Base-by-base conservation (phyloP, 2,113 vertebrate genomes). In the Tylochromis polylepis region DNA sequence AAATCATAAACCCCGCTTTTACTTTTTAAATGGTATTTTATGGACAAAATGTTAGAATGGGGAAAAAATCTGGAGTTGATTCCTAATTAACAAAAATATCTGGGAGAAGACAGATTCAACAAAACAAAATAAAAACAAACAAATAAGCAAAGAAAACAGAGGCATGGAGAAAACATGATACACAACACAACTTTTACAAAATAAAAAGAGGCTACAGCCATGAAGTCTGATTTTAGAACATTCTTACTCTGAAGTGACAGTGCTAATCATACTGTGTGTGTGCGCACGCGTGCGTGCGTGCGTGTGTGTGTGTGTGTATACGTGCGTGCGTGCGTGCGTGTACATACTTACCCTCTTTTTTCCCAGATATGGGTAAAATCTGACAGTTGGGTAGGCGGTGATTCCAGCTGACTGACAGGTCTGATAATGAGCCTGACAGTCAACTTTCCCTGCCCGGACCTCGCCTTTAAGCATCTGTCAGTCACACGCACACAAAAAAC, bases 371-470 rank as follows among this genome's bases (percentile, higher is more conserved):
- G 96, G 96, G 88, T 98, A 99, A 88, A 99, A 97, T 46, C 97
- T 97, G 57, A 99, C 97, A 0, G 97, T 98, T 6, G 99, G 99
- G 89, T 99, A 99, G 49, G 97, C 97, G 79, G 93, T 96, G 95
- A 99, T 96, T 18, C 97, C 98, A 11, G 98, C 98, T 16, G 90
- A 96, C 83, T 98, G 97, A 90, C 99, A 99, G 6, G 92, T 97
- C 3, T 98, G 96, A 46, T 95, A 89, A 82, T 98, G 95, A 3
- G 96, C 96, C 90, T 99, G 98, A 90, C 98, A 99, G 95, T 99
- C 98, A 41, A 99, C 93, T 93, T 99, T 99, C 16, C 98, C 99
- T 62, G 98, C 97, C 84, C 96, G 97, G 24, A 99, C 95, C 85
- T 96, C 97, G 56, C 97, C 98, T 97, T 99, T 98, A 65, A 99